Base-by-base conservation (phyloP, 2,797 vertebrate species). In the Stomatorhinus walkeri region DNA sequence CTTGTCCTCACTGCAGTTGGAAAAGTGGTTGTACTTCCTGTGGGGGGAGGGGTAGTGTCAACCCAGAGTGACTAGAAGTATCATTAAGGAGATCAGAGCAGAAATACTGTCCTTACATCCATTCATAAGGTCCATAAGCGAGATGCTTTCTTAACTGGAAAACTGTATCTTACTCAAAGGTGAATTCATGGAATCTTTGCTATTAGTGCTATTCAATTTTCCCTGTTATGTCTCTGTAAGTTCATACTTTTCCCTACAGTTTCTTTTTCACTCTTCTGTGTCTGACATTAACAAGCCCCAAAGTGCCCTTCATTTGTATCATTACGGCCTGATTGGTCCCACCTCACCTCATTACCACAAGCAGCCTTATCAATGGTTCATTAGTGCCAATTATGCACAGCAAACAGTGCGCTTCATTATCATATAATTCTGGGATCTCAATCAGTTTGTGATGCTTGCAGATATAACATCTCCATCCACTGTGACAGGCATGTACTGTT, bases 21-120 rank as follows among this genome's bases (percentile, higher is more conserved):
- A 97, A 90, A 99, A 98, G 90, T 92, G 22, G 93, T 97, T 93
- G 0, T 99, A 99, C 93, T 97, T 95, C 90, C 97, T 99, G 93
- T 1, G 9, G 46, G 52, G 22, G 52, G 72, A 16, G 36, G 43
- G 14, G 40, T 43, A 19, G n/a, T 7, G 36, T 83, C 9, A 83
- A 12, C 43, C 8, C 43, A 49, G 43, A 48, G 40, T 9, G 4
- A 48, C n/a, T 46, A 83, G 6, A 48, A 83, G 79, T n/a, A n/a
- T n/a, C 9, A 54, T 9, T 52, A 46, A 2, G 36, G 48, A 22
- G 40, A 46, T 24, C 49, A 54, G 24, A 86, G 28, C n/a, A n/a
- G 51, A 54, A 52, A n/a, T 49, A 46, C 49, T 24, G 19, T 1
- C 81, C 81, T 84, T 24, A 49, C 9, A 46, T 84, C 7, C 19